A percentile compares a stretch with the other conserved stretches of the same genome.
phyloP scores from a whole-genome alignment of 2,888 invertebrate species.

The Netelia melanura region DNA sequence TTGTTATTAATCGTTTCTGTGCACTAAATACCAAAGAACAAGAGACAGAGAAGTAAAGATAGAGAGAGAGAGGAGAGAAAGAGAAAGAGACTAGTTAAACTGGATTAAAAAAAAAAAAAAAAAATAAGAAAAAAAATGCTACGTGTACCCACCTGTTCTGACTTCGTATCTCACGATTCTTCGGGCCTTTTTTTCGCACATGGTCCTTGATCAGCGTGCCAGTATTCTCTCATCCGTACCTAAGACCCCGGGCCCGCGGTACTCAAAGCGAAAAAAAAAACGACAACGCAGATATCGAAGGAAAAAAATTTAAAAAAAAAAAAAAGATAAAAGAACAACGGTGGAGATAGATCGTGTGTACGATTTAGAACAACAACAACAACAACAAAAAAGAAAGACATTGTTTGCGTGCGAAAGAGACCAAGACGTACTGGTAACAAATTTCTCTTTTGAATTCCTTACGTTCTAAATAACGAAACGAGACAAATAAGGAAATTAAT shows the following conservation, averaged over 20 bases:
- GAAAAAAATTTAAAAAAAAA: constrained; percentile 29
- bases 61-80: constrained; percentile 3
- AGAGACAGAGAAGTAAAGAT: constrained; percentile 6
- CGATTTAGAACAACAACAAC: not conserved
- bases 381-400: not conserved
- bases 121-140: constrained; percentile 68
- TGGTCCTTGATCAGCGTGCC: constrained; percentile 71
- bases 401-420: not conserved
- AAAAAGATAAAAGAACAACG: constrained; percentile 41
- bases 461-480: not conserved
- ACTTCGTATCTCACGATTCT: constrained; percentile 67
- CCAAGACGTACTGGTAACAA: not conserved
- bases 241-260: constrained; percentile 77
- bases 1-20: constrained; percentile 38
- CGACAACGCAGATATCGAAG: constrained; percentile 69
- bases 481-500: not conserved
- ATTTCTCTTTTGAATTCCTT: not conserved
- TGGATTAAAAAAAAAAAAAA: constrained; percentile 51
- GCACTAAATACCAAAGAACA: constrained; percentile 53
- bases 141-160: constrained; percentile 76
- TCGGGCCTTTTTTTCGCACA: constrained; percentile 62
- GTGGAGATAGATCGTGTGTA: constrained; percentile 13
- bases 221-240: constrained; percentile 76
- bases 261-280: constrained; percentile 79
- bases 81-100: constrained; percentile 21